These are phyloP conservation scores for Cheiracanthium punctorium DNA, from an alignment of 2,888 invertebrate genomes.

Conservation along the genomic window DNA sequence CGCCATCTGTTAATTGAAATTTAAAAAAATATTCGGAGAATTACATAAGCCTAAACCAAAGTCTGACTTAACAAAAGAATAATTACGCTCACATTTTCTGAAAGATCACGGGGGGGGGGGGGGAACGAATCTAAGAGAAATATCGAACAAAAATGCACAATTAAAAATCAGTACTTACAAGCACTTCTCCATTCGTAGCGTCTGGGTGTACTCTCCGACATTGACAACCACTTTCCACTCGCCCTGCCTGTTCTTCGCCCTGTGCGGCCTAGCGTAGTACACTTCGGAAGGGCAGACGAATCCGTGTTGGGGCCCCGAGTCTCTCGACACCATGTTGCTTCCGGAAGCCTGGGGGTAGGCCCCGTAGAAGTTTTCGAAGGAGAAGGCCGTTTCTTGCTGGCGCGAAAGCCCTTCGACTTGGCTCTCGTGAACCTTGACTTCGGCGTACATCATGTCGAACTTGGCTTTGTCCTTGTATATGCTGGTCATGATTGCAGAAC, in stretches of 20 bases:
- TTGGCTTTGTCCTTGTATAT: slow-evolving; percentile 80
- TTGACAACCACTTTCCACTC: slow-evolving; percentile 92
- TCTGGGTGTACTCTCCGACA: slow-evolving; percentile 87
- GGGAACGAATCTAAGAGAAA: no score
- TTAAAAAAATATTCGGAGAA: no score
- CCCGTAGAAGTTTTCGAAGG: slow-evolving; percentile 74
- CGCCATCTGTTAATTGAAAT: no score
- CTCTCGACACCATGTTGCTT: slow-evolving; percentile 73
- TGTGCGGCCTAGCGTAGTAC: slow-evolving; percentile 86
- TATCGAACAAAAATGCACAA: no score
- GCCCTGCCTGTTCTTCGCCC: slow-evolving; percentile 84
- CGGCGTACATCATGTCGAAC: slow-evolving; percentile 83
- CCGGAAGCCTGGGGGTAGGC: slow-evolving; percentile 12
- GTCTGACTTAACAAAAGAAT: no score
- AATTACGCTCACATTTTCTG: no score
- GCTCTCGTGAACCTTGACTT: slow-evolving; percentile 81
- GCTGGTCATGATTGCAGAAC: slow-evolving; percentile 77
- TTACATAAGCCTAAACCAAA: no score
- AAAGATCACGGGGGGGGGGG: no score
- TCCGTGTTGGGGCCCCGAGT: slow-evolving; percentile 81
- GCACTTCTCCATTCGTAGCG: slow-evolving; percentile 87
- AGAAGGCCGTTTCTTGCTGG: slow-evolving; percentile 78
- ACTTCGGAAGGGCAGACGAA: slow-evolving; percentile 88
- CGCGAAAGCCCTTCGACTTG: slow-evolving; percentile 80
- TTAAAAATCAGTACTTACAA: slow-evolving; percentile 83